A percentile compares a stretch with the other conserved stretches of the same genome.
Conservation (phyloP, 2,797 vertebrate species). For the Alcedo quadribrachys region DNA sequence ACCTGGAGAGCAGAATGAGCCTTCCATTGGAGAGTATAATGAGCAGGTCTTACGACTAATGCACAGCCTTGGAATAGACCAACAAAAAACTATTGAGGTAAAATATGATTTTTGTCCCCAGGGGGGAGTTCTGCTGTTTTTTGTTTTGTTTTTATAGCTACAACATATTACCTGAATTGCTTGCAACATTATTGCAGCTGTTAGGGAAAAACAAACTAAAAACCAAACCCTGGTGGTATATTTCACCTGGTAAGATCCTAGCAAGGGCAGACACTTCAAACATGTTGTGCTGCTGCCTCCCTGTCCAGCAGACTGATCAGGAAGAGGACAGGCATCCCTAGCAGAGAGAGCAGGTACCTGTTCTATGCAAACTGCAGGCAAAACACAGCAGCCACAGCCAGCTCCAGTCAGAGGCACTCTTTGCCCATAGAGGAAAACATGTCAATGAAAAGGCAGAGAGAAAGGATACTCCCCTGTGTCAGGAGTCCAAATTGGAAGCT, state of each 20-base stretch:
- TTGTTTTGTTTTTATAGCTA: not conserved
- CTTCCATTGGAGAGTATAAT: constrained; percentile 89
- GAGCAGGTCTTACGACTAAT: constrained; percentile 96
- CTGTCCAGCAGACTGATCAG: not conserved
- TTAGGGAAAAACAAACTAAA: not conserved
- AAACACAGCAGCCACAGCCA: not conserved
- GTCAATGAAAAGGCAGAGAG: not conserved
- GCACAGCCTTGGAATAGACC: constrained; percentile 98
- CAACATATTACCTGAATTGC: not conserved
- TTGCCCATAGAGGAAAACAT: not conserved
- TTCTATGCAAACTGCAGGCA: not conserved
- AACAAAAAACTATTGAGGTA: constrained; percentile 98
- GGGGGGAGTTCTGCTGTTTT: not conserved
- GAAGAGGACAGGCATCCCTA: not conserved
- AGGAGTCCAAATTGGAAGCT: not conserved
- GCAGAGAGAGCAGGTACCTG: not conserved
- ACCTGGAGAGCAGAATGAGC: constrained; percentile 83
- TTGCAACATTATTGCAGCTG: not conserved
- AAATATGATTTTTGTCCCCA: not conserved
- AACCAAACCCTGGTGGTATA: not conserved
- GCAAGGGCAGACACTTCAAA: not conserved
- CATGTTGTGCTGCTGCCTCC: not conserved
- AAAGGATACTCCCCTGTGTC: not conserved
- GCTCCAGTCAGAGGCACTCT: not conserved
- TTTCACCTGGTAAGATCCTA: not conserved